Conservation (phyloP, 2,888 invertebrate species). For the Nematopogon swammerdamellus region DNA sequence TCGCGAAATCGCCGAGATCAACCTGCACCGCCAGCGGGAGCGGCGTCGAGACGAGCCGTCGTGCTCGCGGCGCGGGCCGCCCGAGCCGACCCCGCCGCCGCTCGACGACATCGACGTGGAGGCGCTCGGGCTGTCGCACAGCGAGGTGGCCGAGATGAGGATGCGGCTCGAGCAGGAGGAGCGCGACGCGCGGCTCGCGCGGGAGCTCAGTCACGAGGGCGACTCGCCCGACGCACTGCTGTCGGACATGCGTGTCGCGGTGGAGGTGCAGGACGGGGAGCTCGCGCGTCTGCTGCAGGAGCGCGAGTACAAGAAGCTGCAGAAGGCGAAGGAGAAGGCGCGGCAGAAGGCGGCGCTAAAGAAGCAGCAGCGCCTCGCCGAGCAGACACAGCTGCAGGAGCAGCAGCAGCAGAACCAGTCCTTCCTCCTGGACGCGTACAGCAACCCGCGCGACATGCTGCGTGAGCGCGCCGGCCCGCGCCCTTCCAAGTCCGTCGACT, state of each 20-base stretch:
- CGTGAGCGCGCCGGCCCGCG: slow-evolving; percentile 30
- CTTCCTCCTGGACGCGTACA: slow-evolving; percentile 44
- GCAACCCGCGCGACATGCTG: slow-evolving; percentile 43
- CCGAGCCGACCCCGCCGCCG: slow-evolving; percentile 12
- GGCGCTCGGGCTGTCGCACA: slow-evolving; percentile 36
- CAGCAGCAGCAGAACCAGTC: slow-evolving; percentile 11
- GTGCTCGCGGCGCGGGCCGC: slow-evolving; percentile 3
- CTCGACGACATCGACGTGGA: slow-evolving; percentile 26
- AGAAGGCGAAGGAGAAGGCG: slow-evolving; percentile 45
- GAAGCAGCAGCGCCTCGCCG: slow-evolving; percentile 35
- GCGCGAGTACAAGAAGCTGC: slow-evolving; percentile 45
- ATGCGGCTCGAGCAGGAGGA: slow-evolving; percentile 42
- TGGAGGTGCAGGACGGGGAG: slow-evolving; percentile 48
- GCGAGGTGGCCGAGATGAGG: slow-evolving; percentile 39
- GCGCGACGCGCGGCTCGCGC: slow-evolving; percentile 36
- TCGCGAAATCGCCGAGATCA: slow-evolving; percentile 45
- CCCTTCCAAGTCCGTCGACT: slow-evolving; percentile 46
- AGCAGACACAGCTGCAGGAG: slow-evolving; percentile 18
- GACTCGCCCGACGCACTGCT: slow-evolving; percentile 34
- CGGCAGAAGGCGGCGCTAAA: slow-evolving; percentile 43
- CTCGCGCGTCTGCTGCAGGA: slow-evolving; percentile 42
- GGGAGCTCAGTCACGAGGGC: slow-evolving; percentile 35
- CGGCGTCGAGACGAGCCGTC: slow-evolving; percentile 18
- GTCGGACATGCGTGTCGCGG: slow-evolving; percentile 46
- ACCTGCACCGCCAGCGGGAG: slow-evolving; percentile 32